A percentile compares a stretch with the other conserved stretches of the same genome.
Conservation (phyloP, 2,888 invertebrate species). For the Cabera pusaria region DNA sequence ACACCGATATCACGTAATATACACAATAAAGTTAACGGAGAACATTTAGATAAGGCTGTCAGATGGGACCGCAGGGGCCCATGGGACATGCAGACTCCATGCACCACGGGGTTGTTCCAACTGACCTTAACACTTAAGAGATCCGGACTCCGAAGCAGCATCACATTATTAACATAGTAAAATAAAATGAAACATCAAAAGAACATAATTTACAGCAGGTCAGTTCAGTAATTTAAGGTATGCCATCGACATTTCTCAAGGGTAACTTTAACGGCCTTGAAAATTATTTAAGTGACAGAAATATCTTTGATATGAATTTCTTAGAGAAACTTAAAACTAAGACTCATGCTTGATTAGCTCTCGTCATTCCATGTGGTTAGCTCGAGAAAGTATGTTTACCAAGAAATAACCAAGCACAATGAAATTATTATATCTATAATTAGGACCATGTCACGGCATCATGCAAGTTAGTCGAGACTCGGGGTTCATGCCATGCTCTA, state of each 20-base stretch:
- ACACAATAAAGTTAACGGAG: constrained; percentile 37
- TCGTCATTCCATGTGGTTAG: constrained; percentile 16
- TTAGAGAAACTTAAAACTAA: constrained; percentile 39
- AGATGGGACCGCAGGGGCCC: constrained; percentile 57
- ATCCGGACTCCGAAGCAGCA: constrained; percentile 81
- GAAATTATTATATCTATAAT: constrained; percentile 33
- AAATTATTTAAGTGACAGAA: constrained; percentile 17
- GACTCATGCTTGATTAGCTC: constrained; percentile 50
- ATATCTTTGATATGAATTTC: constrained; percentile 24
- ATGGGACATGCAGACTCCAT: constrained; percentile 75
- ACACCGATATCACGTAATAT: constrained; percentile 34
- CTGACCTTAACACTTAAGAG: constrained; percentile 78
- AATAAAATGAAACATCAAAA: constrained; percentile 52
- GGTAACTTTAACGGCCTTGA: constrained; percentile 18
- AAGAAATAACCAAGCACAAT: constrained; percentile 52
- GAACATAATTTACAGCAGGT: constrained; percentile 32
- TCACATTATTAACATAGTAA: constrained; percentile 75
- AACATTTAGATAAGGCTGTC: constrained; percentile 35
- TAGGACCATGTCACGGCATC: constrained; percentile 53
- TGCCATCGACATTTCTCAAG: constrained; percentile 14
- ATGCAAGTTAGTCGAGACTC: constrained; percentile 67
- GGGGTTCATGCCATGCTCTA: constrained; percentile 73
- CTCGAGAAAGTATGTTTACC: background rate
- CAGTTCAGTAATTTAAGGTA: constrained; percentile 15
- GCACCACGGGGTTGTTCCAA: constrained; percentile 61